phyloP scores from a whole-genome alignment of 1,140 invertebrate genomes.

The Nasonia vitripennis region DNA sequence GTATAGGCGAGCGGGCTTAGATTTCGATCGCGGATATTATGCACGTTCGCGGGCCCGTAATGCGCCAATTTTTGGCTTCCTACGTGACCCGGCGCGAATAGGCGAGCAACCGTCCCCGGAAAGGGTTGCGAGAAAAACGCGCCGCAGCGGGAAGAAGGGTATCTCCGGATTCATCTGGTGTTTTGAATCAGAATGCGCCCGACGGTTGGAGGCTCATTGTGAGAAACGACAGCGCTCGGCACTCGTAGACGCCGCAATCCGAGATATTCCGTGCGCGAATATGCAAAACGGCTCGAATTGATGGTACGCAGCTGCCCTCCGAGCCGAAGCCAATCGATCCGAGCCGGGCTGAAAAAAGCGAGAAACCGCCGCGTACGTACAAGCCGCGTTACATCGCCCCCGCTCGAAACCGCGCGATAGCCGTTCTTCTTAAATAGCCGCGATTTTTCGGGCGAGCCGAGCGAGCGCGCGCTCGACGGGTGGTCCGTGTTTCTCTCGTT shows the following conservation, averaged over 20 bases:
- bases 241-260: background rate
- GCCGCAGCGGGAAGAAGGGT: background rate
- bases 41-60: background rate
- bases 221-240: background rate
- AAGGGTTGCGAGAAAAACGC: background rate
- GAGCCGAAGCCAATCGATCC: background rate
- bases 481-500: slow-evolving; percentile 52
- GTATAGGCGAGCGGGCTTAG: slow-evolving; percentile 11
- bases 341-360: background rate
- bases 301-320: background rate
- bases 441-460: slow-evolving; percentile 31
- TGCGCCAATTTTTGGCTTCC: background rate
- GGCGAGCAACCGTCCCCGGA: background rate
- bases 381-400: slow-evolving; percentile 19
- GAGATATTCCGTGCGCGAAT: background rate
- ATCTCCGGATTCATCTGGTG: background rate
- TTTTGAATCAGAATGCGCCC: background rate
- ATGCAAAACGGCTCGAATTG: background rate
- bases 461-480: slow-evolving; percentile 34
- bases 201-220: background rate
- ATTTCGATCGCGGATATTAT: slow-evolving; percentile 42
- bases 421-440: slow-evolving; percentile 9
- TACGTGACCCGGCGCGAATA: background rate
- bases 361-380: background rate
- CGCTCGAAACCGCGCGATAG: background rate